Conservation (phyloP, 1,140 invertebrate species). For the Tribolium madens region DNA sequence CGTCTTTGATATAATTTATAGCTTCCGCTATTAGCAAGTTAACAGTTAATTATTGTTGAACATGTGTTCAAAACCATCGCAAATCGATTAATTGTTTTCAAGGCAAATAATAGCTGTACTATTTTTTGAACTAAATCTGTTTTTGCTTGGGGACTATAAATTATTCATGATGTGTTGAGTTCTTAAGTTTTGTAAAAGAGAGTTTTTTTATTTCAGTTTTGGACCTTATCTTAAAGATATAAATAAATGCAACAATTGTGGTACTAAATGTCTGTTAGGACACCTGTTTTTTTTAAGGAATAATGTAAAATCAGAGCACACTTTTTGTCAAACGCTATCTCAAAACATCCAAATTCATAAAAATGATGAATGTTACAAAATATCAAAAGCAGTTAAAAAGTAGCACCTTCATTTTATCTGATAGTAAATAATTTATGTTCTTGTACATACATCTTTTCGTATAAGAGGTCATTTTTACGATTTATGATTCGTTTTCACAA, state of each 20-base stretch:
- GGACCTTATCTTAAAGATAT: too few species aligned
- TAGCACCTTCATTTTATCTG: not conserved
- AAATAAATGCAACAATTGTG: not conserved
- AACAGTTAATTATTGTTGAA: not conserved
- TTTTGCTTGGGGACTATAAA: too few species aligned
- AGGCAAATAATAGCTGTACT: not conserved
- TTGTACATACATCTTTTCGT: not conserved
- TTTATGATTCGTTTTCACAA: conserved; percentile 16
- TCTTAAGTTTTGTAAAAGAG: too few species aligned
- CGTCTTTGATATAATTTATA: conserved; percentile 10
- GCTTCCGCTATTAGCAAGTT: conserved; percentile 5
- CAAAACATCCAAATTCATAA: not conserved
- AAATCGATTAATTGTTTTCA: not conserved
- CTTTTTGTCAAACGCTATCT: not conserved
- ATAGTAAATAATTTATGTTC: conserved; percentile 4
- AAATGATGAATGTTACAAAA: not conserved
- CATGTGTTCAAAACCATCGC: conserved; percentile 2
- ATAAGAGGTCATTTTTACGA: conserved; percentile 4
- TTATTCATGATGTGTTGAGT: too few species aligned
- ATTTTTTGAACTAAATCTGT: not conserved
- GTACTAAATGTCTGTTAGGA: not conserved
- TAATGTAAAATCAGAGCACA: not conserved
- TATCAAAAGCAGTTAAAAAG: not conserved
- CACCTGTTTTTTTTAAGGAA: not conserved
- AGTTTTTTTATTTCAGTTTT: too few species aligned